Base-by-base conservation (phyloP, 2,888 invertebrate genomes). In the Lacanobia wlatinum region DNA sequence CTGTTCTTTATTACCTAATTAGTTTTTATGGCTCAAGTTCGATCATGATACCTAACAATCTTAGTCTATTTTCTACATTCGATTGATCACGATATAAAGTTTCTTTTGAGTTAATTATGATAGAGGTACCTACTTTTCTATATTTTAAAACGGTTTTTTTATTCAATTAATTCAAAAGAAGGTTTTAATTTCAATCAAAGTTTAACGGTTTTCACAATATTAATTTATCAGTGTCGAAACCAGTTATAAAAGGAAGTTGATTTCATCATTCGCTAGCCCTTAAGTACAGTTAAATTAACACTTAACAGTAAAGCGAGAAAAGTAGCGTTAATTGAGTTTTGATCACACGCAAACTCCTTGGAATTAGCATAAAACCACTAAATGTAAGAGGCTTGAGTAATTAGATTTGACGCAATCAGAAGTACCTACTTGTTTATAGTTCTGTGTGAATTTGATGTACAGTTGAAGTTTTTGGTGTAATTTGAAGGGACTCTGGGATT, bases 401-500 rank as follows among this genome's bases (percentile, higher is more conserved):
- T 83, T 66, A 59, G 38, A 56, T 52, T 72, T 83, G 53, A 72
- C 53, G 76, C 70, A 81, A 81, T 60, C 34, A 46, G 9, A 74
- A 60, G 63, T 70, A 56, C 14, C 56, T 70, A 56, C 14, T 59
- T 56, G 43, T 28, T 56, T 10, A 65, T 21, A 43, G n/a, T 63
- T 63, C 58, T 67, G 69, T 75, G 73, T 69, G 80, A 85, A 80
- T 69, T 80, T 76, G 53, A 63, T 71, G 40, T 64, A 56, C 53
- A 59, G 21, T 52, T 60, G n/a, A 48, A 59, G 70, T 58, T 73
- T 64, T 63, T 74, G 43, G 21, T 66, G 50, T 66, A 70, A 73
- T 77, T 61, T 23, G 56, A 81, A 82, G 86, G 87, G 84, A 74
- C 73, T 46, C 61, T 72, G n/a, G 23, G 76, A 66, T 78, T 75